phyloP scores from a whole-genome alignment of 2,888 invertebrate genomes.

The Ennomos quercinarius region DNA sequence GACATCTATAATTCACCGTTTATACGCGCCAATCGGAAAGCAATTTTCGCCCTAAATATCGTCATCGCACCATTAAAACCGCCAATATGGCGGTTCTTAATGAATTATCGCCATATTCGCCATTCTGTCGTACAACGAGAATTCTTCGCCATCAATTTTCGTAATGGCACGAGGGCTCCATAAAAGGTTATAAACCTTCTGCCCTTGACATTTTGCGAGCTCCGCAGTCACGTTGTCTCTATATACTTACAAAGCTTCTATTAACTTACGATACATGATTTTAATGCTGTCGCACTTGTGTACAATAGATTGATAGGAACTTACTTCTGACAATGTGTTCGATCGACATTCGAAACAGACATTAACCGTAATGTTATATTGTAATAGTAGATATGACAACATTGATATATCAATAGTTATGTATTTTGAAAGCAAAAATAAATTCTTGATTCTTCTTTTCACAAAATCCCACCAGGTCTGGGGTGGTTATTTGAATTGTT shows the following conservation, averaged over 20 bases:
- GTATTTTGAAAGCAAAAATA: no score
- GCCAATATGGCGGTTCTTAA: slow-evolving; percentile 39
- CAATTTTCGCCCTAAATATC: slow-evolving; percentile 51
- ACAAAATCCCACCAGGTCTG: no score
- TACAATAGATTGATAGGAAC: no score
- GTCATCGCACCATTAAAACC: slow-evolving; percentile 45
- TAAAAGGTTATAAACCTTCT: slow-evolving; percentile 34
- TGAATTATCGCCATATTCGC: slow-evolving; percentile 38
- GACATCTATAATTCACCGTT: slow-evolving; percentile 20
- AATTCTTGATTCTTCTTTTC: no score
- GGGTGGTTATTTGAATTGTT: no score
- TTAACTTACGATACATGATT: no score
- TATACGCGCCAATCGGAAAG: slow-evolving; percentile 35
- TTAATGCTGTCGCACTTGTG: no score
- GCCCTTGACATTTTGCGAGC: slow-evolving; percentile 37
- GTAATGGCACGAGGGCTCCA: slow-evolving; percentile 25
- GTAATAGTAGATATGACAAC: no score
- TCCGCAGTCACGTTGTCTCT: slow-evolving; percentile 21
- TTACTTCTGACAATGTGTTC: no score
- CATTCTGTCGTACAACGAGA: slow-evolving; percentile 33
- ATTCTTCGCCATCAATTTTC: slow-evolving; percentile 36
- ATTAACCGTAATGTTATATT: no score
- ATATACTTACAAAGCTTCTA: slow-evolving; percentile 1
- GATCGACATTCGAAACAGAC: no score
- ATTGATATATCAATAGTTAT: no score